Evolutionary conservation across 2,888 invertebrate genomes (phyloP).

Genomic region (Syrphus vitripennis): DNA sequence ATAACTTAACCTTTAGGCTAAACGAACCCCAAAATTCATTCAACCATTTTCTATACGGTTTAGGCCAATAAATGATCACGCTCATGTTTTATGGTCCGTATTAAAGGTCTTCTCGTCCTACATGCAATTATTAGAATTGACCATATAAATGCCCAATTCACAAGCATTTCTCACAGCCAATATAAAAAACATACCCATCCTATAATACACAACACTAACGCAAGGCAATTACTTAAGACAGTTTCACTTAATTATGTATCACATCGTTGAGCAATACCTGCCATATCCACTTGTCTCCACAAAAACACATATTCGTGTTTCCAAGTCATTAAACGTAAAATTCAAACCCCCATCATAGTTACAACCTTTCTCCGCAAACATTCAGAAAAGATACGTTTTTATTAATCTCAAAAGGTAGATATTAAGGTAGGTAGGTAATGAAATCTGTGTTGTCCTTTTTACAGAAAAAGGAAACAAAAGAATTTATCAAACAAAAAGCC

Average conservation of each 20-base stretch:
- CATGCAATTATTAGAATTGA: conserved; percentile 39
- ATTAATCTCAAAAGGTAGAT: conserved; percentile 16
- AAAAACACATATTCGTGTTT: conserved; percentile 29
- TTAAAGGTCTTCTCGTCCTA: conserved; percentile 9
- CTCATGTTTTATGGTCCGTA: conserved; percentile 30
- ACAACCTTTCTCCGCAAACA: neutral
- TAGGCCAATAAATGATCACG: conserved; percentile 7
- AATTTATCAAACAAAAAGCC: neutral
- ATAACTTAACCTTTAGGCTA: neutral
- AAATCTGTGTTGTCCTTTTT: conserved; percentile 47
- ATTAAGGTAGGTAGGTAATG: neutral
- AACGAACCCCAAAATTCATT: conserved; percentile 10
- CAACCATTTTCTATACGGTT: conserved; percentile 17
- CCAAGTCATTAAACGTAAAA: conserved; percentile 26
- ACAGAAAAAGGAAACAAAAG: conserved; percentile 22
- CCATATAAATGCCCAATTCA: conserved; percentile 21
- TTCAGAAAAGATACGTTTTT: conserved; percentile 5
- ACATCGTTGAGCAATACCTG: conserved; percentile 65
- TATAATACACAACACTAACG: neutral
- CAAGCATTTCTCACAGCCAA: neutral
- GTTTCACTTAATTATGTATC: conserved; percentile 66
- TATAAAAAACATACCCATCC: neutral
- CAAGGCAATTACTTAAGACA: conserved; percentile 68
- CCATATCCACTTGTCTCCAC: conserved; percentile 37
- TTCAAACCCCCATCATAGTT: neutral